Base-by-base conservation (phyloP, 2,113 vertebrate genomes). In the Perca schrenkii region DNA sequence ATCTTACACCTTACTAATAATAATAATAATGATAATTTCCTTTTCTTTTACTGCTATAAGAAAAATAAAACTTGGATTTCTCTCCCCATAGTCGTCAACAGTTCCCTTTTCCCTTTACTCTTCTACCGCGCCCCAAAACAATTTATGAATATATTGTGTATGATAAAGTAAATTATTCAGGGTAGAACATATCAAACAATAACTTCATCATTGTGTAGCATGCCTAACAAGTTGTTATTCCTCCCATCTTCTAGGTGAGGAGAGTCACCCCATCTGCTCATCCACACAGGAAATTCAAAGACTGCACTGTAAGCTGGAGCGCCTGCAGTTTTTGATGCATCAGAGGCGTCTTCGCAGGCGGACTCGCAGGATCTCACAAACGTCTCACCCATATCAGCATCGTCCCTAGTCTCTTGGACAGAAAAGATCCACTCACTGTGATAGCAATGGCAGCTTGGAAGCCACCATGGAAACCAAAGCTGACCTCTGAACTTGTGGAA, bases 281-380 rank as follows among this genome's bases (percentile, higher is more conserved):
- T 36, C 75, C 34, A 79, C 71, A 28, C 80, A 89, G 0, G 98
- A 99, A 88, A 97, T 98, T 90, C 94, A 96, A 0, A 96, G 96
- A 1, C 95, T 96, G 0, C 97, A 98, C 56, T 96, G 96, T 91
- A 99, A 99, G 86, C 96, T 99, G 36, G 96, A 99, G 86, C 96
- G 94, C 1, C 95, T 99, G 43, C 97, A 98, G 95, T 92, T 97
- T 58, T 88, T 98, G 73, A 95, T 99, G 93, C 96, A 97, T 91
- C 97, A 98, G 92, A 95, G 96, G 62, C 94, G 96, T 28, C 93
- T 97, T 36, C 97, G 96, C 31, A 93, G 96, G 61, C 96, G 96
- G 91, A 96, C 96, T 0, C 94, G 96, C 3, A 88, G 97, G 12
- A 95, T 95, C 16, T 94, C 95, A 0, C 97, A 96, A 79, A 94